phyloP scores from a whole-genome alignment of 2,797 vertebrate species.

The Avahi laniger region DNA sequence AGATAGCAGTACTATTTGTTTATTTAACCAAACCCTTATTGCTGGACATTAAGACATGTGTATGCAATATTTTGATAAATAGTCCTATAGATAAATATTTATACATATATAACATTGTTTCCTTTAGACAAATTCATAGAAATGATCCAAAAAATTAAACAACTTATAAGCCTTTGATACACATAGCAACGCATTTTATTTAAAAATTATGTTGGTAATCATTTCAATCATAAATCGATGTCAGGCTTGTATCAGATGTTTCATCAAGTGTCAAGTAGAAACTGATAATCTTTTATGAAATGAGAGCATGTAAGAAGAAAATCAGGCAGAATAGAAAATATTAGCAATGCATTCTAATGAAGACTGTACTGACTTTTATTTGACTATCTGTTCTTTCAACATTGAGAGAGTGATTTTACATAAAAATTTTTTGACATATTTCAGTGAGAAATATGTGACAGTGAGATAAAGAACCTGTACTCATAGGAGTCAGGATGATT shows the following conservation, averaged over 20 bases:
- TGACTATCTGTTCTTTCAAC: neutral
- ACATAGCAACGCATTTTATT: neutral
- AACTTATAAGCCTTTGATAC: neutral
- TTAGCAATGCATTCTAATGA: neutral
- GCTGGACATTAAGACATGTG: neutral
- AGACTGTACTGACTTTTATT: neutral
- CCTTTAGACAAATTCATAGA: neutral
- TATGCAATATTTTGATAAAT: neutral
- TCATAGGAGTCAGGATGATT: neutral
- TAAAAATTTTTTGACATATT: neutral
- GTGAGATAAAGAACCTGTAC: neutral
- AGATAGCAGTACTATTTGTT: neutral
- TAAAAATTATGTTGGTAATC: neutral
- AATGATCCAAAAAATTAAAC: neutral
- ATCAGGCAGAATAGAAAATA: neutral
- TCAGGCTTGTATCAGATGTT: neutral
- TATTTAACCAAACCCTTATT: neutral
- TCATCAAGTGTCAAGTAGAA: neutral
- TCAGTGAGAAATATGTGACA: neutral
- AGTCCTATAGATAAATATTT: neutral
- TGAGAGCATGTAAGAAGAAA: neutral
- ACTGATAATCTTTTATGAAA: neutral
- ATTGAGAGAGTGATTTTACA: neutral
- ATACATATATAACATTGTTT: neutral
- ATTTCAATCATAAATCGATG: neutral